Evolutionary conservation across 35 echinoderm and acorn worm species (phyloP), one percentile per base, ranked within the genome.

Genomic region (Diadema setosum): DNA sequence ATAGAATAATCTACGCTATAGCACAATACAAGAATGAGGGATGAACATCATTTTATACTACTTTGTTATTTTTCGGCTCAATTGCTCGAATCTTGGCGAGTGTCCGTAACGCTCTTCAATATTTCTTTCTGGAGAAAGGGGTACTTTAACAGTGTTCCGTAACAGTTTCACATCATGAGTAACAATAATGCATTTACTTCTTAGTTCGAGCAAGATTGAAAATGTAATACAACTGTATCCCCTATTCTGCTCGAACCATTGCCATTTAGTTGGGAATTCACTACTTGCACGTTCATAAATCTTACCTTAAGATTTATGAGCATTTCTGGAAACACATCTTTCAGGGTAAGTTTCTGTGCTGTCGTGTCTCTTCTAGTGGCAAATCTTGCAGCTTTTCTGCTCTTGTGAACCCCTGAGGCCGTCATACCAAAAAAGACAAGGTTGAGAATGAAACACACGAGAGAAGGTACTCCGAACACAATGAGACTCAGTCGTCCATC

Each of bases 371-470:
- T 14, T 29, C 30, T 36, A 36, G 27, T 75, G 33, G 82, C 90
- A 17, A 43, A 74, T 46, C 87, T 87, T 16, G 83, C 26, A 0
- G 83, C 65, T 34, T 58, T 78, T 41, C 86, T 86, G 42, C 81
- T 25, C 15, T 36, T 29, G 1, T 8, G 12, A 35, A 58, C 59
- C 32, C 65, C 81, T 30, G 59, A 29, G 14, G 49, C 74, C 0
- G 87, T 89, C 39, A 23, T 34, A 5, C 15, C 21, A 40, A 85
- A 91, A 15, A 67, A 78, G 17, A 75, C 39, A 4, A 75, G 43
- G 46, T 91, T 91, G 46, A 91, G 39, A 23, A 45, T 34, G 14
- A 91, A 25, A 55, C 60, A 58, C 3, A 91, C 26, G 4, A 56
- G 25, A 15, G 78, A 40, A 8, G 89, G 89, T 2, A 73, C 82